A percentile compares a stretch with the other conserved stretches of the same genome.
phyloP scores from a whole-genome alignment of 2,113 vertebrate species.

The Leucoraja erinaceus region DNA sequence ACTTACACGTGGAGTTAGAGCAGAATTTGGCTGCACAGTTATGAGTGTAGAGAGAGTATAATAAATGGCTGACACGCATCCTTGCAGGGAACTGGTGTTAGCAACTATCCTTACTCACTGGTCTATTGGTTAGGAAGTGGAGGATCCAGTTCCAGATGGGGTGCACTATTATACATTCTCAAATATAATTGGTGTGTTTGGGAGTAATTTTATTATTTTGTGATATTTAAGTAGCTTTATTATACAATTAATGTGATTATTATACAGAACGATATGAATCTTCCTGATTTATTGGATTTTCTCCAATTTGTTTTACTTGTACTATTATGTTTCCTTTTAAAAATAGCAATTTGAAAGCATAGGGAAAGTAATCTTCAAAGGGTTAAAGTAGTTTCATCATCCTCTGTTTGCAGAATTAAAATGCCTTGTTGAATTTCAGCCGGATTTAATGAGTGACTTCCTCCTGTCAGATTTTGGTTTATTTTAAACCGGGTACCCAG shows the following conservation, averaged over 20 bases:
- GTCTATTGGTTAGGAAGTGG: too few species aligned
- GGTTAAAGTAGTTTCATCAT: not conserved
- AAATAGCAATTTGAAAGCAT: too few species aligned
- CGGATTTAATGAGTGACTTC: constrained; percentile 7
- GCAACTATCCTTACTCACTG: too few species aligned
- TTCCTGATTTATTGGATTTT: not conserved
- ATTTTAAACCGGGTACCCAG: not conserved
- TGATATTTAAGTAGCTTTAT: not conserved
- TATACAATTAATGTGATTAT: constrained; percentile 7
- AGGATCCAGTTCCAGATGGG: too few species aligned
- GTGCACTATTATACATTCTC: not conserved
- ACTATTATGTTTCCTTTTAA: not conserved
- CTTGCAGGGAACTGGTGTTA: too few species aligned
- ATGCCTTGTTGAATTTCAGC: not conserved
- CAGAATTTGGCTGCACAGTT: too few species aligned
- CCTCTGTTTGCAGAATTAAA: not conserved
- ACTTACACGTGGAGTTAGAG: too few species aligned
- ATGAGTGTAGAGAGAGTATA: too few species aligned
- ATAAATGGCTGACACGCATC: too few species aligned
- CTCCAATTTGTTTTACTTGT: not conserved
- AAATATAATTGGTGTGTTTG: not conserved
- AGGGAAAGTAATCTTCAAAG: not conserved
- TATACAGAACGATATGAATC: not conserved
- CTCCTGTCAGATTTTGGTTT: not conserved
- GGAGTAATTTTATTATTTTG: not conserved